Conservation (phyloP, 2,888 invertebrate species). For the Rosalia funebris region DNA sequence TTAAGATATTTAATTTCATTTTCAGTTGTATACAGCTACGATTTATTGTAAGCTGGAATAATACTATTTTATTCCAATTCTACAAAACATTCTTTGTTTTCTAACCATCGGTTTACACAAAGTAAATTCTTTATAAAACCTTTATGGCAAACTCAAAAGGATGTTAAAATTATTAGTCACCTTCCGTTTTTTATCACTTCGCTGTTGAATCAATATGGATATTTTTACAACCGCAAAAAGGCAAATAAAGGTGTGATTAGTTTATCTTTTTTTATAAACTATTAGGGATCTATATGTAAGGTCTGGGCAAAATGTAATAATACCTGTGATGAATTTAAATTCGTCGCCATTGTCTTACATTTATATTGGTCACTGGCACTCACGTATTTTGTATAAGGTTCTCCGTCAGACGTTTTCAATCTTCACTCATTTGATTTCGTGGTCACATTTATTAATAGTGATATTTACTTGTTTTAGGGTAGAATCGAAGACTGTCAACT, state of each 20-base stretch:
- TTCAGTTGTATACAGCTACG: too few species aligned
- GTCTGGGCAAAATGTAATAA: slow-evolving; percentile 32
- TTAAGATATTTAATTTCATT: too few species aligned
- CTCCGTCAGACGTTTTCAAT: slow-evolving; percentile 28
- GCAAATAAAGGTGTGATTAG: slow-evolving; percentile 1
- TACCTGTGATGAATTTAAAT: slow-evolving; percentile 41
- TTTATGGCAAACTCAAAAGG: too few species aligned
- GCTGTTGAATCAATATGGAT: not conserved
- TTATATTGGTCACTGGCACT: slow-evolving; percentile 57
- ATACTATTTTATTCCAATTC: too few species aligned
- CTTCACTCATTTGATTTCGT: slow-evolving; percentile 20
- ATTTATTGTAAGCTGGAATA: too few species aligned
- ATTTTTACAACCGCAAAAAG: not conserved
- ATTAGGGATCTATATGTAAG: not conserved
- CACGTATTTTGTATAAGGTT: slow-evolving; percentile 50
- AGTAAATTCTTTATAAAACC: too few species aligned
- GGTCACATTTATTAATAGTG: slow-evolving; percentile 26
- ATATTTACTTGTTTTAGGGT: slow-evolving; percentile 31
- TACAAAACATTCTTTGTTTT: too few species aligned
- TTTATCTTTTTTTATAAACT: not conserved
- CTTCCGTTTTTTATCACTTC: slow-evolving; percentile 1
- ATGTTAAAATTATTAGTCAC: slow-evolving; percentile 11
- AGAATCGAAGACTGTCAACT: slow-evolving; percentile 33
- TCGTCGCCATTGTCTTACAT: slow-evolving; percentile 36
- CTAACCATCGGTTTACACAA: too few species aligned